Conservation (phyloP, 1,140 invertebrate genomes). For the Thaumatotibia leucotreta region DNA sequence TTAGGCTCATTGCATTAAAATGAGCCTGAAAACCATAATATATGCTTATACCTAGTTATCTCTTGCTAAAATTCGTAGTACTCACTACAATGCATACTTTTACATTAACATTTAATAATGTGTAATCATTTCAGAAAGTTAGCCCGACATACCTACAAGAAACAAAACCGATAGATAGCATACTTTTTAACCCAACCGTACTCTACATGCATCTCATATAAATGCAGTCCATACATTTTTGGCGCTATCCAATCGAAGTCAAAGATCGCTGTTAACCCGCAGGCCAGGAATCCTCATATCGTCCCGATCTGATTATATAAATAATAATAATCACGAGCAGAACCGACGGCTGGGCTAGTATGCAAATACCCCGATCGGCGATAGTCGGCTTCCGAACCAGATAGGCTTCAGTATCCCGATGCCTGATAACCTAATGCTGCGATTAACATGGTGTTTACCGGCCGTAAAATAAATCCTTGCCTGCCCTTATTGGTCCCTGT, state of each 20-base stretch:
- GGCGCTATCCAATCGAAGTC: constrained; percentile 6
- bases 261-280: constrained; percentile 4
- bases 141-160: too few relatives aligned
- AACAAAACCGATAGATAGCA: too few relatives aligned
- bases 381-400: not conserved
- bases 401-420: not conserved
- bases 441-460: constrained; percentile 9
- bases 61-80: too few relatives aligned
- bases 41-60: too few relatives aligned
- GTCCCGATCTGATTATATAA: constrained; percentile 11
- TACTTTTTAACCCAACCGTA: too few relatives aligned
- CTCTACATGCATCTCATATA: not conserved
- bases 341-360: not conserved
- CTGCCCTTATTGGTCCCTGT: not conserved
- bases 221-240: not conserved
- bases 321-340: constrained; percentile 14
- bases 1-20: too few relatives aligned
- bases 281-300: constrained; percentile 2
- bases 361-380: constrained; percentile 3
- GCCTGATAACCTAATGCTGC: constrained; percentile 7
- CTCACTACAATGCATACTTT: too few relatives aligned
- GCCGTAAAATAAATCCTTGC: not conserved
- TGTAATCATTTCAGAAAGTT: too few relatives aligned
- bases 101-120: too few relatives aligned
- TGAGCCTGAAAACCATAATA: too few relatives aligned